Evolutionary conservation across 2,113 vertebrate genomes (phyloP).

Genomic region (Erpornis zantholeuca): DNA sequence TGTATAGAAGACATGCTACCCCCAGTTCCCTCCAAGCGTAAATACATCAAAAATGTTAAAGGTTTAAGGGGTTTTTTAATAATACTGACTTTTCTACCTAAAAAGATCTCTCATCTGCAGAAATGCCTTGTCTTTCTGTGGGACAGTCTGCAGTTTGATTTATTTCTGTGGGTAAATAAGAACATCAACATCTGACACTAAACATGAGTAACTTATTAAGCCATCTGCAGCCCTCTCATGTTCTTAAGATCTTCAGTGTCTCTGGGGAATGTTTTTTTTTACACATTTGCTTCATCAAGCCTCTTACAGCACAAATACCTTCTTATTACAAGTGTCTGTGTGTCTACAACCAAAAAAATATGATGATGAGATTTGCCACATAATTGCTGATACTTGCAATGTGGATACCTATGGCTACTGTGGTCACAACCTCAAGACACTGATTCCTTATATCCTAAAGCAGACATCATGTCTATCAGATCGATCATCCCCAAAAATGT

Average conservation of each 20-base stretch:
- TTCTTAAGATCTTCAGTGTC: background rate
- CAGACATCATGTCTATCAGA: background rate
- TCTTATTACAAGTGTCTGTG: background rate
- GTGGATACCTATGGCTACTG: background rate
- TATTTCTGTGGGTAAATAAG: background rate
- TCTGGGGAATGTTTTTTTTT: background rate
- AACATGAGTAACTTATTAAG: background rate
- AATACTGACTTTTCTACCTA: background rate
- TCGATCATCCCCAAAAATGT: background rate
- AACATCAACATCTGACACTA: background rate
- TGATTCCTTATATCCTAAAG: background rate
- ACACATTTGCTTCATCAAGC: background rate
- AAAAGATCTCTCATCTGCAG: background rate
- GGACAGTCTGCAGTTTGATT: background rate
- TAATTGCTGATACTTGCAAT: background rate
- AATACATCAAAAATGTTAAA: background rate
- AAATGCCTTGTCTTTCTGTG: background rate
- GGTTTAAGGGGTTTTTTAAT: background rate
- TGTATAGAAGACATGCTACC: background rate
- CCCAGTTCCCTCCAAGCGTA: background rate
- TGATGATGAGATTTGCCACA: background rate
- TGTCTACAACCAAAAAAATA: background rate
- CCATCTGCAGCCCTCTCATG: background rate
- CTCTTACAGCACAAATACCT: background rate
- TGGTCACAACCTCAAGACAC: background rate